A percentile compares a stretch with the other conserved stretches of the same genome.
Conservation (phyloP, 2,797 vertebrate genomes). For the Bufotes viridis region DNA sequence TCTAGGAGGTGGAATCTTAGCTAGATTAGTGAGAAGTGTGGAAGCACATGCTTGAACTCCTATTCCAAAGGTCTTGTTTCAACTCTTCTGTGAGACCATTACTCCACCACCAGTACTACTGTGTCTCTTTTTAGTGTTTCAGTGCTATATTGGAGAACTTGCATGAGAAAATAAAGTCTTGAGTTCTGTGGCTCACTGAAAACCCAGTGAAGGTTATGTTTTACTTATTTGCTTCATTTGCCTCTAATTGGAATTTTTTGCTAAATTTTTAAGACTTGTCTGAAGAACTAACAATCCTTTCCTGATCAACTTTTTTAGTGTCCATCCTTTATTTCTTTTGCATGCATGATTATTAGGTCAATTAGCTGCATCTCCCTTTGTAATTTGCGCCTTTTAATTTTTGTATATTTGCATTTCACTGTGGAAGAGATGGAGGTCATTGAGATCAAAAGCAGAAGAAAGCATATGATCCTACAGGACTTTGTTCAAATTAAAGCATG, state of each 20-base stretch:
- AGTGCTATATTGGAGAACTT: too few relatives aligned
- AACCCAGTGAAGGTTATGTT: neutral
- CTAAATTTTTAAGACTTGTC: neutral
- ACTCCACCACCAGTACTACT: too few relatives aligned
- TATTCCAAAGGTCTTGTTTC: too few relatives aligned
- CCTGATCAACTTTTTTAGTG: neutral
- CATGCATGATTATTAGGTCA: neutral
- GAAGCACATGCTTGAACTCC: too few relatives aligned
- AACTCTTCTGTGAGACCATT: too few relatives aligned
- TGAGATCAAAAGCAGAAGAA: slow-evolving; percentile 53
- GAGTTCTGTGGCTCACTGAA: neutral
- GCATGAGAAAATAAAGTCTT: neutral
- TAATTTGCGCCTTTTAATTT: slow-evolving; percentile 47
- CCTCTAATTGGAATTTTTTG: neutral
- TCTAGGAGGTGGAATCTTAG: too few relatives aligned
- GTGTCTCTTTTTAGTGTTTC: too few relatives aligned
- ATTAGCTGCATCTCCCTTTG: slow-evolving; percentile 7
- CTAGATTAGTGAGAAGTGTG: too few relatives aligned
- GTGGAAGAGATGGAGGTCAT: slow-evolving; percentile 47
- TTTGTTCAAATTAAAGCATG: slow-evolving; percentile 59
- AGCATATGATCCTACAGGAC: slow-evolving; percentile 49
- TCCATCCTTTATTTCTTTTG: neutral
- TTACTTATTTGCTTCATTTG: neutral
- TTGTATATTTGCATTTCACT: slow-evolving; percentile 50
- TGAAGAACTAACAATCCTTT: neutral